Evolutionary conservation across 2,113 vertebrate species (phyloP).

Genomic region (Pholis gunnellus): DNA sequence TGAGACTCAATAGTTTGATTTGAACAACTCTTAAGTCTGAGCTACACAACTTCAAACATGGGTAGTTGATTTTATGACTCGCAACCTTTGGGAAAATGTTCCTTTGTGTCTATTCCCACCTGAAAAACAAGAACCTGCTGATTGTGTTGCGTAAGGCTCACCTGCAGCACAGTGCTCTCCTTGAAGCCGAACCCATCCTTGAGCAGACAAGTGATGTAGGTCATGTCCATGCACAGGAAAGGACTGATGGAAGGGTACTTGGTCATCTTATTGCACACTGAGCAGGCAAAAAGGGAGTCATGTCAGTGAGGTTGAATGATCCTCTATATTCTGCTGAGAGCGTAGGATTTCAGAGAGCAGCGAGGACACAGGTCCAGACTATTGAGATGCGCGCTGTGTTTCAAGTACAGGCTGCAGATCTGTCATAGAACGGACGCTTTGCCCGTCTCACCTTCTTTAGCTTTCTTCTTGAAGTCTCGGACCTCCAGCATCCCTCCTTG

Average conservation of each 20-base stretch:
- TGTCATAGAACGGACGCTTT: constrained; percentile 26
- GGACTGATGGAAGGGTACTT: constrained; percentile 82
- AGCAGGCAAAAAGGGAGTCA: constrained; percentile 39
- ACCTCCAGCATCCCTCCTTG: constrained; percentile 90
- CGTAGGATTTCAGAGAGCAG: constrained; percentile 38
- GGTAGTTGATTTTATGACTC: background rate
- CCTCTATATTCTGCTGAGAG: constrained; percentile 49
- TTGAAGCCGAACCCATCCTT: constrained; percentile 95
- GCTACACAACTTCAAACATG: background rate
- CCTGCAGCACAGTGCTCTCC: constrained; percentile 89
- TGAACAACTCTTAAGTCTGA: background rate
- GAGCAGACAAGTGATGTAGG: constrained; percentile 93
- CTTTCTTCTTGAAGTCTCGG: constrained; percentile 91
- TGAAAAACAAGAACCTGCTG: background rate
- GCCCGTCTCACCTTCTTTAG: constrained; percentile 91
- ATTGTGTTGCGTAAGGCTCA: constrained; percentile 56
- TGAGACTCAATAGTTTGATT: background rate
- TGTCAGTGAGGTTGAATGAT: constrained; percentile 38
- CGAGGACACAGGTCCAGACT: constrained; percentile 4
- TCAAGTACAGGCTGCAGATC: constrained; percentile 45
- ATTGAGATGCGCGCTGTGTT: constrained; percentile 53
- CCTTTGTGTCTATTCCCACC: background rate
- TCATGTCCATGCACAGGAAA: constrained; percentile 96
- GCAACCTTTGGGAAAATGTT: background rate
- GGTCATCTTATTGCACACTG: constrained; percentile 91